These are phyloP conservation scores for Cheilosia pagana DNA, from an alignment of 2,888 invertebrate species.

Conservation along the genomic window DNA sequence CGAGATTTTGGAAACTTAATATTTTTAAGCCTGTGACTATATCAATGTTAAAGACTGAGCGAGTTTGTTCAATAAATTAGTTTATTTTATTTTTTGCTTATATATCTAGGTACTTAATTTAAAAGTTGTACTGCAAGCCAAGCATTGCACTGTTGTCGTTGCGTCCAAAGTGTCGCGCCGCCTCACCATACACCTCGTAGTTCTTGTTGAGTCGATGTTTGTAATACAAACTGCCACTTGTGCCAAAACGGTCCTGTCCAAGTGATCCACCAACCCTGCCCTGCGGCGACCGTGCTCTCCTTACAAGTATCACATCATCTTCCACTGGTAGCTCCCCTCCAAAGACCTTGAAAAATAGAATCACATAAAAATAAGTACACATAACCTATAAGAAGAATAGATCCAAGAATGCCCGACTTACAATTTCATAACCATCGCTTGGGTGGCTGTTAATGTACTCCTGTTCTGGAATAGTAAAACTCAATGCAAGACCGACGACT, in stretches of 20 bases:
- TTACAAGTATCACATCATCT: neutral
- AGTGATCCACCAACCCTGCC: conserved; percentile 8
- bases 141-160: no score
- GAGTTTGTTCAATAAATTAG: no score
- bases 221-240: no score
- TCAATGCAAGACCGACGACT: conserved; percentile 25
- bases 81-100: no score
- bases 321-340: neutral
- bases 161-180: no score
- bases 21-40: no score
- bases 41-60: no score
- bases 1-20: no score
- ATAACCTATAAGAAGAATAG: neutral
- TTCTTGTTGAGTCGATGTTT: no score
- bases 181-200: no score
- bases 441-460: neutral
- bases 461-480: conserved; percentile 32
- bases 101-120: no score
- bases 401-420: neutral
- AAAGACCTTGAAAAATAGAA: neutral
- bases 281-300: conserved; percentile 23
- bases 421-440: neutral
- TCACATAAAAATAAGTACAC: neutral
- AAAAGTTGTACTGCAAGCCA: conserved; percentile 17
- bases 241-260: no score